These are phyloP conservation scores for Eudyptes chrysolophus DNA, from an alignment of 2,113 vertebrate genomes.

Conservation along the genomic window DNA sequence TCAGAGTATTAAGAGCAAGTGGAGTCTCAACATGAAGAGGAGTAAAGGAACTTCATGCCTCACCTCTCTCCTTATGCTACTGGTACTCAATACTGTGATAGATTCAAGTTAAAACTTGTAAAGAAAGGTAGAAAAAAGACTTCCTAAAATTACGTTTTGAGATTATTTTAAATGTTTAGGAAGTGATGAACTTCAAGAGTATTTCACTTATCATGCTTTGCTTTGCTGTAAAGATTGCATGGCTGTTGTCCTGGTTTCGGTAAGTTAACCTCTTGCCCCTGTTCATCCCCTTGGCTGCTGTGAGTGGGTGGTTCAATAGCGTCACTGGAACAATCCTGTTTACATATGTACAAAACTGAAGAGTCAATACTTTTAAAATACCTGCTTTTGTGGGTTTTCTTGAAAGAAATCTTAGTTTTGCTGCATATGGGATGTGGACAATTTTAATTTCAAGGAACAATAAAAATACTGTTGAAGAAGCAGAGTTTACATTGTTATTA, in stretches of 20 bases:
- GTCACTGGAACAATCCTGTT: background rate
- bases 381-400: background rate
- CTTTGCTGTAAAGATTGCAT: background rate
- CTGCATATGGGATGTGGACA: background rate
- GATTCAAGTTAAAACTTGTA: background rate
- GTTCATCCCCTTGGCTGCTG: background rate
- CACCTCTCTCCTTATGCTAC: background rate
- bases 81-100: background rate
- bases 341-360: accelerated
- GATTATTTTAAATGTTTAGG: background rate
- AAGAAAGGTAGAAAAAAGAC: background rate
- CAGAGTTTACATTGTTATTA: background rate
- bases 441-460: background rate
- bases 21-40: background rate
- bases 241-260: background rate
- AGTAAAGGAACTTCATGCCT: background rate
- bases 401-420: background rate
- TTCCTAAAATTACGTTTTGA: background rate
- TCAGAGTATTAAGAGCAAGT: background rate
- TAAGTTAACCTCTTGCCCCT: background rate
- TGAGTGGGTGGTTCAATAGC: background rate
- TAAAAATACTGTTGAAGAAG: background rate
- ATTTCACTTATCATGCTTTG: background rate
- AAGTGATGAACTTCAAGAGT: background rate
- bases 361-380: background rate